phyloP scores from a whole-genome alignment of 2,888 invertebrate species.

The Pantelozetes paolii region DNA sequence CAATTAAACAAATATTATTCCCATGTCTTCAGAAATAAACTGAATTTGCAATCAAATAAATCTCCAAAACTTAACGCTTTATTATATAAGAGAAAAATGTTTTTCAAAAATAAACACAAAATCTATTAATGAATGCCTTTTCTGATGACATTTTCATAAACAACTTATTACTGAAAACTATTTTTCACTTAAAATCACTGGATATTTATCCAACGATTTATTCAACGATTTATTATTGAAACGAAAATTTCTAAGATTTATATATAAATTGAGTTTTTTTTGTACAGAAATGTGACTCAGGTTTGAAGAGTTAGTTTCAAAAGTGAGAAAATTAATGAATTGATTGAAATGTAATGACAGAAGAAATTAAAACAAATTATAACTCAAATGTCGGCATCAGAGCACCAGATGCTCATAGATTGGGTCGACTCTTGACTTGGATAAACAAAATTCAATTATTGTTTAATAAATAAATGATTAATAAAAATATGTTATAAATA shows the following conservation, averaged over 20 bases:
- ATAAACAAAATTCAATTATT: not conserved
- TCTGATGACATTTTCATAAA: not conserved
- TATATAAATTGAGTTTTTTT: too few species aligned
- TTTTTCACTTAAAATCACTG: not conserved
- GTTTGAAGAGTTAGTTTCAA: too few species aligned
- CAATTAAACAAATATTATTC: too few species aligned
- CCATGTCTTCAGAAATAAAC: too few species aligned
- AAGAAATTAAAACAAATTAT: too few species aligned
- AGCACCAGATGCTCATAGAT: not conserved
- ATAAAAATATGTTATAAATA: too few species aligned
- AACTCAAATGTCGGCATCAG: too few species aligned
- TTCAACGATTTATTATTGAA: too few species aligned
- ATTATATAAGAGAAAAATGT: not conserved
- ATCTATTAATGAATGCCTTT: not conserved
- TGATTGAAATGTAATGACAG: not conserved
- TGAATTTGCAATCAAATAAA: not conserved
- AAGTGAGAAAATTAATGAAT: not conserved
- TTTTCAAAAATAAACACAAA: slow-evolving; percentile 1
- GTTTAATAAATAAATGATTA: not conserved
- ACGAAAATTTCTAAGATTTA: too few species aligned
- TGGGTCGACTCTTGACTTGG: not conserved
- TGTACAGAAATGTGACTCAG: too few species aligned
- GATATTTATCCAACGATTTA: not conserved
- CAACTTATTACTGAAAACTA: not conserved
- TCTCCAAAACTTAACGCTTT: not conserved